Conservation (phyloP, 2,888 invertebrate genomes). For the Brachypalpus laphriformis region DNA sequence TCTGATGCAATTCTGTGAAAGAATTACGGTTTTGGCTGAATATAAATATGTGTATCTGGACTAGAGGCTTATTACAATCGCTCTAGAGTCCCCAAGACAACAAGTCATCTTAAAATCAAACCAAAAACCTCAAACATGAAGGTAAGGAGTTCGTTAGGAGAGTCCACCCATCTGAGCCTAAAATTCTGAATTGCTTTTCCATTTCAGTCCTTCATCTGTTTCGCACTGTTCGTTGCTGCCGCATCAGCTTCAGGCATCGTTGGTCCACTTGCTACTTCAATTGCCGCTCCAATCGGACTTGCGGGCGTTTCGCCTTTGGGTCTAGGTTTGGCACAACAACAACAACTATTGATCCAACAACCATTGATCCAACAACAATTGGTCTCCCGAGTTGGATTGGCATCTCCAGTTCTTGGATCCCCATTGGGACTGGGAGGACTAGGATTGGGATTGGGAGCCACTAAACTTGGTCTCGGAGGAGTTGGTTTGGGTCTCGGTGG, state of each 20-base stretch:
- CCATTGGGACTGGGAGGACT: conserved; percentile 1
- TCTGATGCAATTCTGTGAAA: conserved; percentile 32
- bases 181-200: neutral
- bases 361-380: no score
- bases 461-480: conserved; percentile 15
- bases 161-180: neutral
- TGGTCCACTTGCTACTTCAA: conserved; percentile 5
- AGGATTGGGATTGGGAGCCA: neutral
- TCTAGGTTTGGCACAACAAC: conserved; percentile 5
- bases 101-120: conserved; percentile 11
- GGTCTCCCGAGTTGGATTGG: neutral
- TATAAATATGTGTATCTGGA: conserved; percentile 41
- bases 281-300: conserved; percentile 22
- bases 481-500: conserved; percentile 6
- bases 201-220: conserved; percentile 37
- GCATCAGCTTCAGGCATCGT: conserved; percentile 24
- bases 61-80: conserved; percentile 9
- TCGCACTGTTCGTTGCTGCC: conserved; percentile 36
- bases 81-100: conserved; percentile 15
- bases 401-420: no score
- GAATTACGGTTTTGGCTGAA: conserved; percentile 4
- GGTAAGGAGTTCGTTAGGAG: neutral
- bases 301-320: conserved; percentile 26
- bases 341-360: neutral
- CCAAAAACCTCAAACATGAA: conserved; percentile 32